Base-by-base conservation (phyloP, 1,140 invertebrate genomes). In the Steinernema khuongi region DNA sequence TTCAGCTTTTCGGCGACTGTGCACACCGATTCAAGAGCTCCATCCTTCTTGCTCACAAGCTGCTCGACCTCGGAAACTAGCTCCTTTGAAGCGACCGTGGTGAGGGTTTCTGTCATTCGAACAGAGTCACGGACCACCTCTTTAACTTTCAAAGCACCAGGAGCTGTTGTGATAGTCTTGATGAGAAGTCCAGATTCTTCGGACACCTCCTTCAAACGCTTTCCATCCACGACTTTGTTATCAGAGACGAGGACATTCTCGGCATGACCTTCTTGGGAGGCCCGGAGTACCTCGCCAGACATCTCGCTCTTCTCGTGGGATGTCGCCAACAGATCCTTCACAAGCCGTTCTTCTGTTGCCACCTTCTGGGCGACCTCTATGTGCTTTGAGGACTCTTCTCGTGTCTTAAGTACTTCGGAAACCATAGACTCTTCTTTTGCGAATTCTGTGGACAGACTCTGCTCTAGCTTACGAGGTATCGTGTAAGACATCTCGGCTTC, bases 281-380 rank as follows among this genome's bases (percentile, higher is more conserved):
- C 69, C n/a, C 69, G 44, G 41, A 70, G 31, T 31, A 50, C 60
- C 4, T 18, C 31, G 36, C 69, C 60, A 0, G 33, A 43, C 11
- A 36, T 70, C 19, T 72, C 71, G 33, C 71, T 72, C 44, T 72
- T 44, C 30, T 72, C 44, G 1, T 66, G 41, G 36, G 36, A 41
- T 11, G 36, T 11, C 7, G 36, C 36, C 7, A n/a, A 7, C 7
- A 41, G 7, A 22, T 2, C 26, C 19, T 60, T 60, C 50, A 14
- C 50, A 11, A 60, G 26, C 19, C 14, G 4, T 7, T 60, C 11
- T 7, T n/a, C 22, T 4, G 14, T 26, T 17, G 50, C 4, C 4
- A 17, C 7, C 22, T 22, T 7, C 19, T 60, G 14, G 4, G 26
- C 50, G 22, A 60, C 19, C 14, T 14, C 50, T 7, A n/a, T 22